Evolutionary conservation across 2,888 invertebrate genomes (phyloP).

Genomic region (Troglohyphantes excavatus): DNA sequence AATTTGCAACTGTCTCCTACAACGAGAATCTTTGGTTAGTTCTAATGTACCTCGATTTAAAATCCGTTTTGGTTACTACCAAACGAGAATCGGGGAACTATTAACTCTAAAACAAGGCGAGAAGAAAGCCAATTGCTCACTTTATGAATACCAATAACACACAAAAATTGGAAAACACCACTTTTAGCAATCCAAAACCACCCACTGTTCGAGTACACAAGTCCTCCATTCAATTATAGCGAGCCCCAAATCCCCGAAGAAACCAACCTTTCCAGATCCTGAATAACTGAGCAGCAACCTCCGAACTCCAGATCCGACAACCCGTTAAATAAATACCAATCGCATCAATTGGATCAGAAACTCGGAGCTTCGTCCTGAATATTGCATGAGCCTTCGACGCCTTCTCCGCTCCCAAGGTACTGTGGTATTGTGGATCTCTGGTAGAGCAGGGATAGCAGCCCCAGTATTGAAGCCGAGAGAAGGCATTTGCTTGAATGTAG

Average conservation of each 20-base stretch:
- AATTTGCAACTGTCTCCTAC: too few species aligned
- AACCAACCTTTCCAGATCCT: conserved; percentile 1
- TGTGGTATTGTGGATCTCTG: not conserved
- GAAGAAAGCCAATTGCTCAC: too few species aligned
- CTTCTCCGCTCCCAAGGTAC: not conserved
- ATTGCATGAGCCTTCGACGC: conserved; percentile 41
- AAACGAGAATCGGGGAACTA: too few species aligned
- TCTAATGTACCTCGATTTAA: too few species aligned
- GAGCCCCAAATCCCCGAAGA: not conserved
- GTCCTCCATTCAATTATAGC: conserved; percentile 21
- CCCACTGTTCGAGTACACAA: not conserved
- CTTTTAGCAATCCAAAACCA: not conserved
- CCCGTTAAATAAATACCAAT: conserved; percentile 59
- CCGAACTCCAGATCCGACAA: not conserved
- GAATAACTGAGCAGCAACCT: not conserved
- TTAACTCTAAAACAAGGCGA: too few species aligned
- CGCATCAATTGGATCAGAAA: conserved; percentile 36
- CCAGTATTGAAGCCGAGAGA: not conserved
- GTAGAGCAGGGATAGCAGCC: too few species aligned
- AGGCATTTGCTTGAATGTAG: not conserved
- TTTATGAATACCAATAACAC: too few species aligned
- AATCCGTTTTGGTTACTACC: too few species aligned
- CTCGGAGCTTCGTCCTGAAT: conserved; percentile 30
- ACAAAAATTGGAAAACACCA: not conserved
- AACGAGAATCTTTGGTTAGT: too few species aligned